A percentile compares a stretch with the other conserved stretches of the same genome.
These are phyloP conservation scores for Enteromius viviparus DNA, from an alignment of 2,797 vertebrate genomes.

Conservation along the genomic window DNA sequence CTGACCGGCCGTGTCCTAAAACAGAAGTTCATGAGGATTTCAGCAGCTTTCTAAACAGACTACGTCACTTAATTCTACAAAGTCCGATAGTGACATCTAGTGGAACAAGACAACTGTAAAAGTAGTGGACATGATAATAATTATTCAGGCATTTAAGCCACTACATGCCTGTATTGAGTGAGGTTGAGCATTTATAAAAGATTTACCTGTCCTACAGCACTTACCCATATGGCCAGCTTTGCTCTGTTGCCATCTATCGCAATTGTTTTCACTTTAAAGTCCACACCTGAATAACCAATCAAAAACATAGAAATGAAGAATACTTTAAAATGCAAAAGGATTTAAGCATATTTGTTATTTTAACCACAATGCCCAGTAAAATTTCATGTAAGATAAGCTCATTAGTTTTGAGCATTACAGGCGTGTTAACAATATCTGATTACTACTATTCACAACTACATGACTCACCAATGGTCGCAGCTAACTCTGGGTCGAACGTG, in stretches of 20 bases:
- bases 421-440: background rate
- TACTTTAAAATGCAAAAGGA: background rate
- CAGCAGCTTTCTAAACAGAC: background rate
- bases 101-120: conserved; percentile 34
- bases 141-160: background rate
- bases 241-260: conserved; percentile 97
- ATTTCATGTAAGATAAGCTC: background rate
- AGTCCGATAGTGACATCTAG: conserved; percentile 49
- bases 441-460: background rate
- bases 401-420: conserved; percentile 1
- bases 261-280: conserved; percentile 99
- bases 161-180: background rate
- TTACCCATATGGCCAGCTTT: conserved; percentile 98
- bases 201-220: conserved; percentile 50
- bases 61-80: background rate
- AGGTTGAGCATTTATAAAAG: background rate
- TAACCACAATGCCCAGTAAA: background rate
- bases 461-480: conserved; percentile 93
- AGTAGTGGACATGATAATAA: background rate
- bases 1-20: conserved; percentile 95
- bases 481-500: conserved; percentile 95
- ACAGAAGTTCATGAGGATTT: conserved; percentile 38
- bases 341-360: background rate
- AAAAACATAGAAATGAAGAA: background rate
- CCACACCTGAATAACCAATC: conserved; percentile 83